Percentiles rank a stretch among this genome's conserved stretches.
Conservation (phyloP, 2,797 vertebrate genomes). For the Lacerta bilineata region DNA sequence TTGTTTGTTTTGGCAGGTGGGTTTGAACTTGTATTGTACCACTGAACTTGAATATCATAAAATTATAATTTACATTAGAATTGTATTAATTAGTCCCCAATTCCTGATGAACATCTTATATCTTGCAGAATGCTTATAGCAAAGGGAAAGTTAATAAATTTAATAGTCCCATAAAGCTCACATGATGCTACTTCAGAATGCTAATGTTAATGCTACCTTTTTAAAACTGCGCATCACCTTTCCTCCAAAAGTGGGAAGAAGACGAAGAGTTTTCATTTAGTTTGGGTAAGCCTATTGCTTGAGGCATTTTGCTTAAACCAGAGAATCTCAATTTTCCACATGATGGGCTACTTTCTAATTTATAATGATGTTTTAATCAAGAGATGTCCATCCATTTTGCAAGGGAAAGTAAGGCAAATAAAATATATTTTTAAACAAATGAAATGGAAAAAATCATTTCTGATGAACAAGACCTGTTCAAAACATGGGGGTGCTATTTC, state of each 20-base stretch:
- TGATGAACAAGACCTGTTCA: constrained; percentile 50
- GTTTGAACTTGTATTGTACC: not conserved
- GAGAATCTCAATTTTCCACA: constrained; percentile 67
- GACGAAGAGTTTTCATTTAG: constrained; percentile 45
- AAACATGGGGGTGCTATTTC: constrained; percentile 43
- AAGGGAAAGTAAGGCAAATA: not conserved
- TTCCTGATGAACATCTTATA: not conserved
- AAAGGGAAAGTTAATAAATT: not conserved
- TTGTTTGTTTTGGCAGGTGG: not conserved
- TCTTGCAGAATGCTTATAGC: not conserved
- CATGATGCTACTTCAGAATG: not conserved
- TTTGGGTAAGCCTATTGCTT: constrained; percentile 48
- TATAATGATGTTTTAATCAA: constrained; percentile 73
- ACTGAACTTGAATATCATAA: too few relatives aligned
- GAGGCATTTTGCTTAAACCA: constrained; percentile 61
- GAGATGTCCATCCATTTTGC: constrained; percentile 53
- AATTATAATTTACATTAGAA: not conserved
- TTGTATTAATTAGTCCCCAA: too few relatives aligned
- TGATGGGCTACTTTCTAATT: constrained; percentile 64
- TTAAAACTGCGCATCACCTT: constrained; percentile 47
- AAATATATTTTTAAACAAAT: not conserved
- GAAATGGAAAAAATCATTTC: constrained; percentile 4
- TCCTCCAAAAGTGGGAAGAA: not conserved
- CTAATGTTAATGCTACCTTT: not conserved
- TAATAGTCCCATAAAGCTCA: constrained; percentile 9